A percentile compares a stretch with the other conserved stretches of the same genome.
These are phyloP conservation scores for Calephelis virginiensis DNA, from an alignment of 1,140 invertebrate species.

Conservation along the genomic window DNA sequence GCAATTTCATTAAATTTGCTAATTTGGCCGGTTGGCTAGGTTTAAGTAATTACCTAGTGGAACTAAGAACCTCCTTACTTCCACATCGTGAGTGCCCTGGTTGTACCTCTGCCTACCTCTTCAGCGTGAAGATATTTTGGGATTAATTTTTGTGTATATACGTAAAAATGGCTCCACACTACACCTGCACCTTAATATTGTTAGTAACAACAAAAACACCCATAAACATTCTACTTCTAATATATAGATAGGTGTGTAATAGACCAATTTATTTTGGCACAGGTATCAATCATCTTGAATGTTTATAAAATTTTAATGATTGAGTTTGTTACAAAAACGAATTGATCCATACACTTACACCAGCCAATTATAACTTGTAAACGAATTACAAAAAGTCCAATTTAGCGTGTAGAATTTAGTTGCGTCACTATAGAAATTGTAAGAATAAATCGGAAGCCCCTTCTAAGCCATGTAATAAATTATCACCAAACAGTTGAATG, in stretches of 20 bases:
- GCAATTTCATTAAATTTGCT: no score
- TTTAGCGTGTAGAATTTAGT: constrained; percentile 10
- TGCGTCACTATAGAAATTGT: constrained; percentile 15
- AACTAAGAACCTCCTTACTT: no score
- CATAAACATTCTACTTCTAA: neutral
- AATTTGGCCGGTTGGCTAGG: no score
- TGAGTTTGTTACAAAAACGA: neutral
- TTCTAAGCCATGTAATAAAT: constrained; percentile 57
- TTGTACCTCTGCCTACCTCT: no score
- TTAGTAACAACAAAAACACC: neutral
- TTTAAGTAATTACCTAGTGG: no score
- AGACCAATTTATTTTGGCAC: constrained; percentile 8
- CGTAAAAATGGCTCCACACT: no score
- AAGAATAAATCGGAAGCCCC: constrained; percentile 50
- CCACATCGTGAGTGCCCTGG: no score
- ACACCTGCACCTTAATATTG: neutral
- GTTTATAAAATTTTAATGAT: constrained; percentile 12
- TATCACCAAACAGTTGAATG: constrained; percentile 48
- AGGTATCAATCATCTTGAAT: constrained; percentile 17
- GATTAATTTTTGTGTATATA: no score
- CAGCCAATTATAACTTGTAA: constrained; percentile 7
- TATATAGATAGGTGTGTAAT: neutral
- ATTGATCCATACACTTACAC: neutral
- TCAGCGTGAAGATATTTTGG: no score
- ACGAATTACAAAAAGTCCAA: constrained; percentile 12